A percentile compares a stretch with the other conserved stretches of the same genome.
phyloP scores from a whole-genome alignment of 2,113 vertebrate species.

The Columbina picui region DNA sequence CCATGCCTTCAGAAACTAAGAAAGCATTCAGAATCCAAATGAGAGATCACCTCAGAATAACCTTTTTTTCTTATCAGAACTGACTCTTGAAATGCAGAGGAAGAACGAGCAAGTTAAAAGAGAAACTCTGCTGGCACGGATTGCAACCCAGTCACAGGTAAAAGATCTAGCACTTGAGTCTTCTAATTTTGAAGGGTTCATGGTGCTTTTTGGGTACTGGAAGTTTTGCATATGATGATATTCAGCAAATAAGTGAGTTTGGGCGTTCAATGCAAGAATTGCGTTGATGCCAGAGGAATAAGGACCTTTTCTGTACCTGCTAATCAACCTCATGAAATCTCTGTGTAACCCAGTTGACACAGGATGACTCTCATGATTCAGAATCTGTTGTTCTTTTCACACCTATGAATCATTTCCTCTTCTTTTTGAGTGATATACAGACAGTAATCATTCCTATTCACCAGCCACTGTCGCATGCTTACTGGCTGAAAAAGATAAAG shows the following conservation, averaged over 20 bases:
- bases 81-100: background rate
- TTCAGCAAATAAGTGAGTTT: background rate
- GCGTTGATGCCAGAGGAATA: background rate
- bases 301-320: background rate
- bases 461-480: background rate
- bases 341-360: background rate
- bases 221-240: background rate
- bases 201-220: background rate
- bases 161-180: accelerated
- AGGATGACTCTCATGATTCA: background rate
- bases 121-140: background rate
- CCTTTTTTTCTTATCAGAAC: background rate
- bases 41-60: background rate
- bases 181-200: background rate
- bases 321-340: background rate
- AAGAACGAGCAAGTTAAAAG: background rate
- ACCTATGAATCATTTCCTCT: background rate
- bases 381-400: background rate
- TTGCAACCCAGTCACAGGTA: background rate
- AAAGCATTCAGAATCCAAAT: background rate
- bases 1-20: background rate
- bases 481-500: background rate
- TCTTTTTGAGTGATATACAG: background rate
- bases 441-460: background rate
- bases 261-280: background rate